Base-by-base conservation (phyloP, 2,888 invertebrate species). In the Lysandra bellargus region DNA sequence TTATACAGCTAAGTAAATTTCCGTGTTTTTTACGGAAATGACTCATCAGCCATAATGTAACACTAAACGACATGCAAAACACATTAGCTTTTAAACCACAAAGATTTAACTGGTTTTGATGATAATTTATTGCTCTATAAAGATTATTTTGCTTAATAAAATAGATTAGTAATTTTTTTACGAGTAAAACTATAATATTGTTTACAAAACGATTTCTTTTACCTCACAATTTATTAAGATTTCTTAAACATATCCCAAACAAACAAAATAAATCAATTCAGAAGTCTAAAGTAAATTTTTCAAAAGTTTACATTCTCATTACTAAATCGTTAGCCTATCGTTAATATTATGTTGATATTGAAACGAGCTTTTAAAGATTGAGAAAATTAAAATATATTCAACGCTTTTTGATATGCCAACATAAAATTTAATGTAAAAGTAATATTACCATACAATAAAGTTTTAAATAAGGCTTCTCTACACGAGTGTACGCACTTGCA, bases 401-500 rank as follows among this genome's bases (percentile, higher is more conserved):
- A 2, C 0, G 1, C 3, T 9, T 9, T 61, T 30, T 23, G 1
- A 61, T 23, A 61, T 23, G 30, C 9, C 7, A 7, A 53, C 53
- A 14, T 14, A 12, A 61, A 61, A 4, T n/a, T n/a, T n/a, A 60
- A 14, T 57, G 2, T 17, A 14, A 60, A n/a, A 30, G 7, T 23
- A 64, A 9, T 17, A 30, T 1, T 12, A 30, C 30, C 9, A 30
- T 64, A 12, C 12, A 74, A n/a, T 76, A 64, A 60, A 61, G 23
- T 57, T 78, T 6, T 30, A 60, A 12, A 44, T 30, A 76, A 44
- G 23, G n/a, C 23, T 17, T 76, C 23, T 76, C 17, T 3, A 12
- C 57, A 17, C 76, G 80, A 49, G 77, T 82, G 82, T 81, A 79
- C 80, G 78, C 76, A 78, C 82, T 84, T 84, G 82, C 83, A 83